phyloP scores from a whole-genome alignment of 2,888 invertebrate genomes.

The Scaptomyza parva region DNA sequence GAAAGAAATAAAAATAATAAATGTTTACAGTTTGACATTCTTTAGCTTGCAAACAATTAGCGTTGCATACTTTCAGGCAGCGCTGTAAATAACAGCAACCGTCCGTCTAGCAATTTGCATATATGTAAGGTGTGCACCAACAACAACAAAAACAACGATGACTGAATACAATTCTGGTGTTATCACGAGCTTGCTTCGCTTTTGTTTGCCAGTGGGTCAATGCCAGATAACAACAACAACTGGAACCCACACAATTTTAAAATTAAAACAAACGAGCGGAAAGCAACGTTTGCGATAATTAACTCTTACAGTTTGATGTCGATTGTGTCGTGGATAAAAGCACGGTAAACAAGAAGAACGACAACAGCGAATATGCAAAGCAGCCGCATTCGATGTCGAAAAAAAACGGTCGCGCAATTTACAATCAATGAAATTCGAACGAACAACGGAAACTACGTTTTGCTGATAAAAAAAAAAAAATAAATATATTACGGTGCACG shows the following conservation, averaged over 20 bases:
- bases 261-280: slow-evolving; percentile 31
- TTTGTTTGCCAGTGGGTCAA: slow-evolving; percentile 65
- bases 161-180: slow-evolving; percentile 40
- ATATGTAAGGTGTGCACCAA: slow-evolving; percentile 9
- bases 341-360: not conserved
- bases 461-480: slow-evolving; percentile 34
- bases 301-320: slow-evolving; percentile 39
- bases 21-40: slow-evolving; percentile 2
- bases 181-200: slow-evolving; percentile 55
- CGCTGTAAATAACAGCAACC: slow-evolving; percentile 1
- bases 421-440: slow-evolving; percentile 62
- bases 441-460: slow-evolving; percentile 50
- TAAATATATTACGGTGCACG: slow-evolving; percentile 17
- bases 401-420: slow-evolving; percentile 43
- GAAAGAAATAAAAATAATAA: not conserved
- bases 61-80: slow-evolving; percentile 63
- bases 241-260: slow-evolving; percentile 4
- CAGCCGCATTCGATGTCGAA: slow-evolving; percentile 51
- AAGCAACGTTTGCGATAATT: slow-evolving; percentile 45
- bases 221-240: slow-evolving; percentile 52
- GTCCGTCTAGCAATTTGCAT: not conserved
- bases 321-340: slow-evolving; percentile 54
- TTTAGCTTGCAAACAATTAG: not conserved
- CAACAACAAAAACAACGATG: slow-evolving; percentile 13
- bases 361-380: slow-evolving; percentile 6